Percentiles rank a stretch among this genome's conserved stretches.
phyloP scores from a whole-genome alignment of 1,140 invertebrate species.

The Sycophaga agraensis region DNA sequence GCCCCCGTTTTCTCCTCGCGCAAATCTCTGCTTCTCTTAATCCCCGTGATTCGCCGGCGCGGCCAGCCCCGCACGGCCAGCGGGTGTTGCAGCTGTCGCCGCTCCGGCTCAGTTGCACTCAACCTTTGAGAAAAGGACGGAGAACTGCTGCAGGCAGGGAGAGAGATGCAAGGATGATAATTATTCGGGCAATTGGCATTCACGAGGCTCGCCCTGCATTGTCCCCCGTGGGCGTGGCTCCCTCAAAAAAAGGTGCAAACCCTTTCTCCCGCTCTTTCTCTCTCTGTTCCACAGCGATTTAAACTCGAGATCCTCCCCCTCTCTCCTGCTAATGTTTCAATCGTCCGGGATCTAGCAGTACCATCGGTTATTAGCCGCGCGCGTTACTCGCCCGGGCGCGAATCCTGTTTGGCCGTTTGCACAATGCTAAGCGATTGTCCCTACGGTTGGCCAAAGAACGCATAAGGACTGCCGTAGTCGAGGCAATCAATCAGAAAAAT shows the following conservation, averaged over 20 bases:
- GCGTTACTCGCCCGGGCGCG: neutral
- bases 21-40: too few species aligned
- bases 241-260: neutral
- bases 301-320: slow-evolving; percentile 7
- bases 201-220: neutral
- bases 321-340: neutral
- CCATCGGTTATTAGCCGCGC: slow-evolving; percentile 3
- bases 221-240: slow-evolving; percentile 19
- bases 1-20: too few species aligned
- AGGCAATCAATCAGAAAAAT: slow-evolving; percentile 1
- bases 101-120: slow-evolving; percentile 8
- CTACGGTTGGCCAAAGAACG: neutral
- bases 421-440: neutral
- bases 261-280: too few species aligned
- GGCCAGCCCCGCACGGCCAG: neutral
- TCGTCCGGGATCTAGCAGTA: too few species aligned
- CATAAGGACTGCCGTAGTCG: neutral
- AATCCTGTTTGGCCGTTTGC: neutral
- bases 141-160: slow-evolving; percentile 1
- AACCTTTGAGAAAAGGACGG: slow-evolving; percentile 8
- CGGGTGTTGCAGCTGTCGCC: slow-evolving; percentile 14
- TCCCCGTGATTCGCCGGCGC: too few species aligned
- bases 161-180: slow-evolving; percentile 22
- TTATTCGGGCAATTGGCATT: slow-evolving; percentile 30
- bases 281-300: slow-evolving; percentile 6